Conservation (phyloP, 2,113 vertebrate species). For the Lucifuga dentata region DNA sequence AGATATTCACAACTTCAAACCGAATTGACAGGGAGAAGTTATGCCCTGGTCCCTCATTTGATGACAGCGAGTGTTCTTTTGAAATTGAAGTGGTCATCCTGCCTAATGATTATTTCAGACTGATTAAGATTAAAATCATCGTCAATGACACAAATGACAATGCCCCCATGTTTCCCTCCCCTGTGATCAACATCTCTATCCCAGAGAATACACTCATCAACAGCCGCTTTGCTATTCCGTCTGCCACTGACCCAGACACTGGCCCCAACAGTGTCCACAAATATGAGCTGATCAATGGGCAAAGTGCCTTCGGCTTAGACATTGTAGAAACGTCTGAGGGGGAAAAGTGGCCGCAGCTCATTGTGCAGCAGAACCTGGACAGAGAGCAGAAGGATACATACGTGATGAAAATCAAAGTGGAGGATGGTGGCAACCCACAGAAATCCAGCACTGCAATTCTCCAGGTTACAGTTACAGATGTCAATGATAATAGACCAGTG, state of each 20-base stretch:
- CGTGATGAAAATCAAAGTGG: conserved; percentile 99
- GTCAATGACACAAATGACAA: conserved; percentile 99
- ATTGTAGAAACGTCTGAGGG: conserved; percentile 99
- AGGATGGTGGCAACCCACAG: conserved; percentile 96
- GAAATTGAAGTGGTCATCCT: conserved; percentile 99
- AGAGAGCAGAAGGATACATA: conserved; percentile 99
- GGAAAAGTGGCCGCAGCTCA: conserved; percentile 99
- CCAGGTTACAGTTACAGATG: conserved; percentile 97
- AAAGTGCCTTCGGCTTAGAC: conserved; percentile 97
- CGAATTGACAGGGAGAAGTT: conserved; percentile 98
- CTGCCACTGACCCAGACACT: conserved; percentile 97
- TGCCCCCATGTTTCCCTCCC: conserved; percentile 98
- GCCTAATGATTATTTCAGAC: conserved; percentile 98
- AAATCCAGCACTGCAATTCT: conserved; percentile 99
- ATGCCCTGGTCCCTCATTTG: conserved; percentile 92
- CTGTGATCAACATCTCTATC: conserved; percentile 99
- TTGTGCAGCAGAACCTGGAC: conserved; percentile 98
- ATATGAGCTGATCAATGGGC: conserved; percentile 96
- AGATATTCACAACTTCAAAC: conserved; percentile 98
- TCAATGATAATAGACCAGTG: conserved; percentile 97
- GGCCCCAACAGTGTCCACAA: conserved; percentile 98
- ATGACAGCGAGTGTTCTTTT: conserved; percentile 98
- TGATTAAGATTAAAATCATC: conserved; percentile 99
- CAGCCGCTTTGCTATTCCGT: conserved; percentile 97
- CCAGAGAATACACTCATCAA: conserved; percentile 99